Percentiles rank a stretch among this genome's conserved stretches.
These are phyloP conservation scores for Brachyhypopomus occidentalis DNA, from an alignment of 2,113 vertebrate genomes.

Conservation along the genomic window DNA sequence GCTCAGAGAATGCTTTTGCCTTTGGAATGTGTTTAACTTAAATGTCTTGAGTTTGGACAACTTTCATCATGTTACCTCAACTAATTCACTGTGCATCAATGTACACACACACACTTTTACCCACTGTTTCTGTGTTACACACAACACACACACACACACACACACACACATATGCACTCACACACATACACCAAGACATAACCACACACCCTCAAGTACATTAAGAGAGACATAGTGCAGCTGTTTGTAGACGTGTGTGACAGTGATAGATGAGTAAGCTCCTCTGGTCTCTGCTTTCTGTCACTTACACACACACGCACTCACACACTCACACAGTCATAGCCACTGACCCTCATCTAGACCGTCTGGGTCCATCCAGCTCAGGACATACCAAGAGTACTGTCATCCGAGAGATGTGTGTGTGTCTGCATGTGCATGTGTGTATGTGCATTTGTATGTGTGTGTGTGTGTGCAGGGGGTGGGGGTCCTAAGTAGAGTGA, in stretches of 20 bases:
- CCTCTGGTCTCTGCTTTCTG: constrained; percentile 75
- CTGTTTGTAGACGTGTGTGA: constrained; percentile 73
- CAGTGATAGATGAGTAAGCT: constrained; percentile 75
- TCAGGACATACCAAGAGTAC: constrained; percentile 37
- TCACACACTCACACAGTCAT: constrained; percentile 40
- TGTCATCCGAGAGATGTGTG: constrained; percentile 53
- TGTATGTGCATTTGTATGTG: constrained; percentile 42
- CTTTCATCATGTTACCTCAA: constrained; percentile 22
- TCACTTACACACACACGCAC: constrained; percentile 56
- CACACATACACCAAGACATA: constrained; percentile 46
- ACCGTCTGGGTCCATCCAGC: constrained; percentile 55
- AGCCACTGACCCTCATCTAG: constrained; percentile 55
- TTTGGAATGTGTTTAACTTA: constrained; percentile 34
- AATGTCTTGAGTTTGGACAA: constrained; percentile 4
- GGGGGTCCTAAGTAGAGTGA: constrained; percentile 46
- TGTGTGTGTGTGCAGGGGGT: constrained; percentile 23
- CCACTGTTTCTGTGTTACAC: no score
- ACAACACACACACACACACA: constrained; percentile 40
- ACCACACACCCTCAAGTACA: constrained; percentile 57
- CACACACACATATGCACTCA: constrained; percentile 18
- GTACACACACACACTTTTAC: neutral
- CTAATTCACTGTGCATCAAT: neutral
- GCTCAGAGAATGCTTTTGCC: neutral
- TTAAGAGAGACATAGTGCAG: constrained; percentile 75
- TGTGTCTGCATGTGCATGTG: constrained; percentile 42